Percentiles rank a stretch among this genome's conserved stretches.
phyloP scores from a whole-genome alignment of 1,140 invertebrate species.

The Plectus sambesii region DNA sequence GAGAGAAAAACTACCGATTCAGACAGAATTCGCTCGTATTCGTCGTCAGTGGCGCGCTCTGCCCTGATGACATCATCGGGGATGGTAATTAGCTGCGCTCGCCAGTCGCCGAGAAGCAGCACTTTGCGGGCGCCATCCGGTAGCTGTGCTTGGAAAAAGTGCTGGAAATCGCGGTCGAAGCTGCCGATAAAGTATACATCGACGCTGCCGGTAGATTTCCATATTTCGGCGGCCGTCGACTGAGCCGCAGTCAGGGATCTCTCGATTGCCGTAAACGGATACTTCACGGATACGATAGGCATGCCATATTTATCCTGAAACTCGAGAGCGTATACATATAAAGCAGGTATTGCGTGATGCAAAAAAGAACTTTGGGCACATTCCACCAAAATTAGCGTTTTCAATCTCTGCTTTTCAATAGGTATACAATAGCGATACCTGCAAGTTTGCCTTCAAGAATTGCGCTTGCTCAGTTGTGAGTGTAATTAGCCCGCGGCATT shows the following conservation, averaged over 20 bases:
- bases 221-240: no score
- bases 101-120: not conserved
- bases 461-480: not conserved
- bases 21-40: not conserved
- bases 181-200: conserved; percentile 2
- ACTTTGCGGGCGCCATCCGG: no score
- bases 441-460: not conserved
- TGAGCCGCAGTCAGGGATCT: no score
- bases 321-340: no score
- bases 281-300: no score
- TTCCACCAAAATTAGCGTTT: no score
- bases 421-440: no score
- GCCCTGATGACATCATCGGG: not conserved
- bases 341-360: no score
- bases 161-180: not conserved
- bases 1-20: not conserved
- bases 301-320: no score
- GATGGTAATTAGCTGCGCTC: not conserved
- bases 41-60: not conserved
- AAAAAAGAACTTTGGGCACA: no score
- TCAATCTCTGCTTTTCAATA: no score
- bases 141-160: not conserved
- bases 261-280: no score
- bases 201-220: not conserved
- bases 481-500: not conserved